Percentiles rank a stretch among this genome's conserved stretches.
phyloP scores from a whole-genome alignment of 2,888 invertebrate genomes.

The Macropis europaea region DNA sequence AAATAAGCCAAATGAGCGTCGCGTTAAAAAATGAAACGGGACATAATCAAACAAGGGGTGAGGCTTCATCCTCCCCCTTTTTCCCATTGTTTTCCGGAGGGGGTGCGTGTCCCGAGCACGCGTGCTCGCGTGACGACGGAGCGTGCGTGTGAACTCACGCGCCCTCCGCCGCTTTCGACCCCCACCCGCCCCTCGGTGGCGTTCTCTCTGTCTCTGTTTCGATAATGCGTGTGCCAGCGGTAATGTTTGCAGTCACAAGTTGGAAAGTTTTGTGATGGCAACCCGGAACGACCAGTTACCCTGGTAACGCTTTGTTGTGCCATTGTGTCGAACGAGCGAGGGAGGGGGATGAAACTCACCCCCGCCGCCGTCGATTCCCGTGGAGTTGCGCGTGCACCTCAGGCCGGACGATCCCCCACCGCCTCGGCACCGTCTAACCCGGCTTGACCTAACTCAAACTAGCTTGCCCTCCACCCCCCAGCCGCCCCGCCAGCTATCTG shows the following conservation, averaged over 20 bases:
- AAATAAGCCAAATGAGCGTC: neutral
- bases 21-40: constrained; percentile 17
- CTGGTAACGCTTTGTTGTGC: constrained; percentile 78
- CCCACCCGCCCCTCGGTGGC: neutral
- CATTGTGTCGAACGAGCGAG: constrained; percentile 56
- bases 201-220: constrained; percentile 1
- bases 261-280: constrained; percentile 78
- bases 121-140: constrained; percentile 52
- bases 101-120: constrained; percentile 50
- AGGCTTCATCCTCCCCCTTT: neutral
- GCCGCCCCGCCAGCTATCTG: neutral
- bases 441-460: constrained; percentile 64
- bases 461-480: neutral
- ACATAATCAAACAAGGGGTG: constrained; percentile 5
- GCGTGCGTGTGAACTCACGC: constrained; percentile 42
- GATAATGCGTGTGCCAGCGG: constrained; percentile 54
- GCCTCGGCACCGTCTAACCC: constrained; percentile 44
- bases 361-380: constrained; percentile 13
- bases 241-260: constrained; percentile 73
- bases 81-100: constrained; percentile 50
- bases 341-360: constrained; percentile 38
- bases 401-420: constrained; percentile 5
- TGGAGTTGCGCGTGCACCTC: neutral
- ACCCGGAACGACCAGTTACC: constrained; percentile 72
- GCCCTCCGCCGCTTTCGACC: neutral